Base-by-base conservation (phyloP, 1,140 invertebrate species). In the Nasonia giraulti region DNA sequence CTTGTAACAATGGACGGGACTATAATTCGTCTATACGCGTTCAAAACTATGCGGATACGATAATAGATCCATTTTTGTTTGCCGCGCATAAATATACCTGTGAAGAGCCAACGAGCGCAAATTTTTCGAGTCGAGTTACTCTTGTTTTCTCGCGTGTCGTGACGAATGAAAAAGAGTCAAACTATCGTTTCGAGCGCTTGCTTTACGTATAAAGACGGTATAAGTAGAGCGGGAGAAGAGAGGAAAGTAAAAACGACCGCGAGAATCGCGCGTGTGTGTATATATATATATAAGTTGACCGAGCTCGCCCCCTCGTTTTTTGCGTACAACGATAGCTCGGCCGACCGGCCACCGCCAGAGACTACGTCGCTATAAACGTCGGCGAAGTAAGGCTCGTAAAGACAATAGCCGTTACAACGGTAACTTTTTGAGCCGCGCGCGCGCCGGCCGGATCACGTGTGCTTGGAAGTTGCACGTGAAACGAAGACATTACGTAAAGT, bases 351-450 rank as follows among this genome's bases (percentile, higher is more conserved):
- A 8, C 23, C 2, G 10, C 68, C 23, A 69, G 6, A 7, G 11
- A 66, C 62, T n/a, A n/a, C 68, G 68, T 11, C 44, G n/a, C 75
- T 77, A 31, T 77, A 77, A 77, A 77, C 44, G 75, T 77, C 75
- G 75, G 10, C 44, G 75, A 50, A 77, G 44, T 77, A 77, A 77
- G 75, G 75, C 44, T 77, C 75, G 75, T 77, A 77, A 77, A 77
- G 75, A 77, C 75, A 77, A 77, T 77, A 83, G 84, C 82, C 85
- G 86, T 87, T 86, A 82, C 86, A 87, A 87, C 84, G 86, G 83
- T 80, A 80, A 84, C 81, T 86, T 82, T 71, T 83, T 77, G 68
- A 40, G 68, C 47, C 20, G 66, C 75, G 71, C 82, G 17, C 55
- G 17, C 71, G 31, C 27, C 27, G 27, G 27, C 27, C 27, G 17